These are phyloP conservation scores for Tetanocera ferruginea DNA, from an alignment of 2,888 invertebrate species.

Conservation along the genomic window DNA sequence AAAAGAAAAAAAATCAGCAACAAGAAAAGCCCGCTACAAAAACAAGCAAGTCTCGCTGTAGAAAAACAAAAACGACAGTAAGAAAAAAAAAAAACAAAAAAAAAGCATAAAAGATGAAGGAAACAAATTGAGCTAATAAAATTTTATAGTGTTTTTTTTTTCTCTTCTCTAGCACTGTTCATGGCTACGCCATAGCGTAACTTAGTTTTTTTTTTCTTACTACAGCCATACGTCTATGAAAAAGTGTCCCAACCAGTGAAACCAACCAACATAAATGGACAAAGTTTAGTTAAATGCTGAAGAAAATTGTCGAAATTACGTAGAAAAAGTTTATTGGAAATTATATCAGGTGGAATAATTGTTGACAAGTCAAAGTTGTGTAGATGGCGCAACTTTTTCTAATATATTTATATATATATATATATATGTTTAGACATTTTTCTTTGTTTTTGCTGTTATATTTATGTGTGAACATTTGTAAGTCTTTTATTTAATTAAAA, in stretches of 20 bases:
- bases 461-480: too few species aligned
- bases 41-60: not conserved
- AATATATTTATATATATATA: too few species aligned
- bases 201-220: not conserved
- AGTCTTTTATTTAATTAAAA: too few species aligned
- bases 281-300: conserved; percentile 29
- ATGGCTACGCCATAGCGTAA: not conserved
- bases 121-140: conserved; percentile 37
- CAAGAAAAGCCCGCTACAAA: not conserved
- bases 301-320: conserved; percentile 22
- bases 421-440: not conserved
- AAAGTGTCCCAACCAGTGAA: not conserved
- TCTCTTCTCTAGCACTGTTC: not conserved
- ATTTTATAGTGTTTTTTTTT: conserved; percentile 27
- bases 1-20: not conserved
- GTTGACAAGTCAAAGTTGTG: conserved; percentile 19
- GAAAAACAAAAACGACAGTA: not conserved
- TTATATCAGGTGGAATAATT: conserved; percentile 34
- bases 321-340: conserved; percentile 21
- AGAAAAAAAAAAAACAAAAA: conserved; percentile 1
- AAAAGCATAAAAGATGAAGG: conserved; percentile 3
- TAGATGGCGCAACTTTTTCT: not conserved
- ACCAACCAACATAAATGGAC: conserved; percentile 12
- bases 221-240: not conserved
- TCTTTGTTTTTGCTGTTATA: not conserved